phyloP scores from a whole-genome alignment of 2,797 vertebrate genomes.

The Prionace glauca region DNA sequence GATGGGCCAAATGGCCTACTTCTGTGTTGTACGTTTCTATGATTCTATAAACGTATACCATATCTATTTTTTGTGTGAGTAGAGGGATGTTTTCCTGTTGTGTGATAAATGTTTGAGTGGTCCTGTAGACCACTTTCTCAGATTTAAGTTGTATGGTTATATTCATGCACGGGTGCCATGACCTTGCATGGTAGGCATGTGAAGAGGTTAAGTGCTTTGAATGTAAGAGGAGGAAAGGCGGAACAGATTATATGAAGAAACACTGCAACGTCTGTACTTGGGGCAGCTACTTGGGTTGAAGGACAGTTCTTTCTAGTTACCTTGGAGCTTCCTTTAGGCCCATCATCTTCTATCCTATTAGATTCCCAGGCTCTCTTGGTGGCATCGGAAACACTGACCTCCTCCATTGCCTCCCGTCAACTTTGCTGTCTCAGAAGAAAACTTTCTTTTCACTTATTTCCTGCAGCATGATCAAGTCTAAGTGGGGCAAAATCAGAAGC shows the following conservation, averaged over 20 bases:
- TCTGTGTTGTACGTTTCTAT: background rate
- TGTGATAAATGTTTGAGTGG: background rate
- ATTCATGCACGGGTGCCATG: background rate
- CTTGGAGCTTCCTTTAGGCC: background rate
- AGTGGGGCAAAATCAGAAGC: background rate
- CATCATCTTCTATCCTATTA: background rate
- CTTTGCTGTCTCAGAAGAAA: background rate
- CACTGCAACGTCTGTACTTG: background rate
- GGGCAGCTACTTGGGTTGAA: background rate
- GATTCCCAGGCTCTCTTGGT: background rate
- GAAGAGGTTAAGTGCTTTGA: background rate
- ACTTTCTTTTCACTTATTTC: background rate
- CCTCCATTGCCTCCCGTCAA: background rate
- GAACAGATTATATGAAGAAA: background rate
- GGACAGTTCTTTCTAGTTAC: background rate
- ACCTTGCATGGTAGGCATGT: background rate
- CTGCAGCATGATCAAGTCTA: background rate
- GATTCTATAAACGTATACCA: background rate
- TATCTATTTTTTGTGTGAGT: background rate
- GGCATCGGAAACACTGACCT: background rate
- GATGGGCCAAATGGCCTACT: background rate
- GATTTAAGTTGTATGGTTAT: background rate
- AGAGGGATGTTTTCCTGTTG: background rate
- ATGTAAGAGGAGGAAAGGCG: background rate
- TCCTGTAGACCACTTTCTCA: background rate